Conservation (phyloP, 2,888 invertebrate species). For the Eulithis testata region DNA sequence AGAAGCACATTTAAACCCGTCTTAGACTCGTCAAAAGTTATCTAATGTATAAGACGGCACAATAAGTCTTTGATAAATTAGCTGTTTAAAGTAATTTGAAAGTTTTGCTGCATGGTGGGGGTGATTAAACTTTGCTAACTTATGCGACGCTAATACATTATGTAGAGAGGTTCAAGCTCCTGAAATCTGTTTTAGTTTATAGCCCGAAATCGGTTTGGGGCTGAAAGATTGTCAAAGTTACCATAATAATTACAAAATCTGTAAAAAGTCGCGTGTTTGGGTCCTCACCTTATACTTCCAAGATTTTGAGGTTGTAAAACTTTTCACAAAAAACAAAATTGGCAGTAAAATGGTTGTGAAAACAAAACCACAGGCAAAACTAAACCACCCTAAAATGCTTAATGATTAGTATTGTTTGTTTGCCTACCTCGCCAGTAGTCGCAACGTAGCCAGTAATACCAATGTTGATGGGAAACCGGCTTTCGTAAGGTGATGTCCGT, state of each 20-base stretch:
- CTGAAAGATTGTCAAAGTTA: no score
- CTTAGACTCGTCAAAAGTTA: constrained; percentile 20
- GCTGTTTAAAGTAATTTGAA: constrained; percentile 38
- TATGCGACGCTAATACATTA: constrained; percentile 23
- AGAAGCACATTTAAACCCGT: constrained; percentile 14
- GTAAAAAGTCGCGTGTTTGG: no score
- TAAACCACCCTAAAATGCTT: not conserved
- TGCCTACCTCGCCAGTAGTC: constrained; percentile 95
- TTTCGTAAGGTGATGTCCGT: constrained; percentile 94
- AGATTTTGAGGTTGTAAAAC: no score
- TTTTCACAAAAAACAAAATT: no score
- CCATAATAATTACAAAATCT: no score
- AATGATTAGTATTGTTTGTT: not conserved
- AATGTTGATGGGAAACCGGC: constrained; percentile 96
- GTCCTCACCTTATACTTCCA: no score
- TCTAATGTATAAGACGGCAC: constrained; percentile 31
- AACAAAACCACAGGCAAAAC: not conserved
- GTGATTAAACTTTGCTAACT: constrained; percentile 32
- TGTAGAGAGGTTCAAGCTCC: not conserved
- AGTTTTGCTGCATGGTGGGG: constrained; percentile 42
- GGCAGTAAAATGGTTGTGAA: no score
- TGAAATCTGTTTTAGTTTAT: not conserved
- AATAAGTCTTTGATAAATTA: constrained; percentile 40
- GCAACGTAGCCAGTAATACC: constrained; percentile 98
- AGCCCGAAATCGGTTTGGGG: not conserved